These are phyloP conservation scores for Vespertilio murinus DNA, from an alignment of 2,797 vertebrate genomes.

Conservation along the genomic window DNA sequence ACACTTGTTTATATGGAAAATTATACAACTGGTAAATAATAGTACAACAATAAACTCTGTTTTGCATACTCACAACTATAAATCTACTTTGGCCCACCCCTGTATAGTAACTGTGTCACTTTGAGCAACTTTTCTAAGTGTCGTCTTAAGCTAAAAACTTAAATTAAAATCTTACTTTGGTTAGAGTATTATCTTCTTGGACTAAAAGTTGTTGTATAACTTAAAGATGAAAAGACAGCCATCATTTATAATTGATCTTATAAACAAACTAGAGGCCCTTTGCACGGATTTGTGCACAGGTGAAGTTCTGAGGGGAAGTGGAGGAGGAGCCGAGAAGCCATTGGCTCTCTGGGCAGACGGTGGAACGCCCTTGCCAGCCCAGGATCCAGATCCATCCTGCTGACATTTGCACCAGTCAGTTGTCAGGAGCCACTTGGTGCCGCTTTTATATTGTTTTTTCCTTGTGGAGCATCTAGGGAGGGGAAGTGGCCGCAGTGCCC, in stretches of 20 bases:
- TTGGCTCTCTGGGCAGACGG: too few species aligned
- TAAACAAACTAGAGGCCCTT: neutral
- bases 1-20: neutral
- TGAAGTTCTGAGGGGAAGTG: too few species aligned
- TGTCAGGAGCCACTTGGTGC: too few species aligned
- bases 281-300: too few species aligned
- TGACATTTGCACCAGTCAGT: too few species aligned
- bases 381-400: too few species aligned
- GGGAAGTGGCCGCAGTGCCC: too few species aligned
- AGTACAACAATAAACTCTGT: neutral
- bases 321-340: too few species aligned
- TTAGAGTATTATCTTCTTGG: neutral
- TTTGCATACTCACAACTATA: neutral
- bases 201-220: neutral
- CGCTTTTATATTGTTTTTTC: too few species aligned
- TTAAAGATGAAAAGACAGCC: neutral
- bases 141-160: neutral
- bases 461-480: too few species aligned
- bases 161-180: neutral
- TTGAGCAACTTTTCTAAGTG: constrained; percentile 22
- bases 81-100: neutral
- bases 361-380: too few species aligned
- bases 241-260: constrained; percentile 24
- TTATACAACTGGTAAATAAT: neutral
- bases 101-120: neutral